Conservation (phyloP, 2,113 vertebrate genomes). For the Odocoileus virginianus region DNA sequence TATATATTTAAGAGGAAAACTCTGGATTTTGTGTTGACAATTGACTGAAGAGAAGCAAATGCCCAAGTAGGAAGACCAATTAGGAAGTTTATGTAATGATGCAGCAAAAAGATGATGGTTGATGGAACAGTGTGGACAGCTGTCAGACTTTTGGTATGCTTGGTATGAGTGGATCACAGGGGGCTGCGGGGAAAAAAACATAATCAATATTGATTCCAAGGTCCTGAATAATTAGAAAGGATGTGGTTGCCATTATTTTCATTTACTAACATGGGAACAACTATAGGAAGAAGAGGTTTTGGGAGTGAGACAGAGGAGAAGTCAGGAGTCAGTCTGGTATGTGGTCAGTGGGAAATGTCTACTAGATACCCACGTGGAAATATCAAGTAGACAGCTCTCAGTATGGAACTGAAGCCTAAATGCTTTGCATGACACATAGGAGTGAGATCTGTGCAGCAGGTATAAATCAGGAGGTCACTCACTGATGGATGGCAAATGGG, state of each 20-base stretch:
- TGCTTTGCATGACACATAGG: background rate
- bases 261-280: background rate
- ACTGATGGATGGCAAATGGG: background rate
- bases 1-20: background rate
- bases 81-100: background rate
- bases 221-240: background rate
- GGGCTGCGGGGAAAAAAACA: background rate
- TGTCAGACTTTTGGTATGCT: background rate
- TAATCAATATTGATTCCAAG: background rate
- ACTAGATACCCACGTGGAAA: background rate
- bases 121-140: background rate
- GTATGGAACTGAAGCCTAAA: background rate
- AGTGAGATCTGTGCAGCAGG: background rate
- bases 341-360: background rate
- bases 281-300: background rate
- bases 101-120: background rate
- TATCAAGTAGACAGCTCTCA: background rate
- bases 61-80: background rate
- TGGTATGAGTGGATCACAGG: background rate
- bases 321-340: background rate
- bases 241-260: background rate
- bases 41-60: background rate
- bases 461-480: background rate
- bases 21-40: background rate
- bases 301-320: background rate